These are phyloP conservation scores for Pseudobourletiella spinata DNA, from an alignment of 1,140 invertebrate species.

Conservation along the genomic window DNA sequence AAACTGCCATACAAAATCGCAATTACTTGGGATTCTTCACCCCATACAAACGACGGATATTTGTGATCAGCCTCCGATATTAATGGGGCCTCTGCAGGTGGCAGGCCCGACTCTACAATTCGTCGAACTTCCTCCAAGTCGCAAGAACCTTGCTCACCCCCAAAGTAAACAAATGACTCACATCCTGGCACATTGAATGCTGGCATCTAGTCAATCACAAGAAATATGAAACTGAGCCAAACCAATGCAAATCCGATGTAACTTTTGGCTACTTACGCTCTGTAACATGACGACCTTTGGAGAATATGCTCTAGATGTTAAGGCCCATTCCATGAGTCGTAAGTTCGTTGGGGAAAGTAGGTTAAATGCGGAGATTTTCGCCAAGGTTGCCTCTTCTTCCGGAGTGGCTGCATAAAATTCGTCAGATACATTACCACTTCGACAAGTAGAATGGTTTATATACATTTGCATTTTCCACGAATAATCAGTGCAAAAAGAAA, in stretches of 20 bases:
- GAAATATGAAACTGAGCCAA: too few relatives aligned
- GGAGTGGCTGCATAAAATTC: too few relatives aligned
- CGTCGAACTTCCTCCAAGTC: constrained; percentile 12
- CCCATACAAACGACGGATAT: constrained; percentile 31
- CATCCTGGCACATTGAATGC: background rate
- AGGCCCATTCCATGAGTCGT: constrained; percentile 31
- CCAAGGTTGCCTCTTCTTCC: constrained; percentile 25
- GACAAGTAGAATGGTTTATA: too few relatives aligned
- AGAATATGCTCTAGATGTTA: constrained; percentile 30
- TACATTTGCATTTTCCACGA: too few relatives aligned
- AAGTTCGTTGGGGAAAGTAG: constrained; percentile 28
- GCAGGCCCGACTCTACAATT: constrained; percentile 12
- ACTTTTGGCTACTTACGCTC: constrained; percentile 23
- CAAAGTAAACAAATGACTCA: constrained; percentile 25
- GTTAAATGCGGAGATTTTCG: constrained; percentile 24
- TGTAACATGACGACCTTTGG: constrained; percentile 30
- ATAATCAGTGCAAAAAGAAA: too few relatives aligned
- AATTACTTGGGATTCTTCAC: background rate
- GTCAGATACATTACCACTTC: too few relatives aligned
- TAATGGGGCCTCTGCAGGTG: background rate
- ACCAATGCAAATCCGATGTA: too few relatives aligned
- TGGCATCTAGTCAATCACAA: constrained; percentile 7
- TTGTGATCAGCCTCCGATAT: constrained; percentile 28
- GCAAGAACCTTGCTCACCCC: constrained; percentile 12
- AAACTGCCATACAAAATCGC: constrained; percentile 28